Evolutionary conservation across 2,888 invertebrate genomes (phyloP).

Genomic region (Rhorus exstirpatorius): DNA sequence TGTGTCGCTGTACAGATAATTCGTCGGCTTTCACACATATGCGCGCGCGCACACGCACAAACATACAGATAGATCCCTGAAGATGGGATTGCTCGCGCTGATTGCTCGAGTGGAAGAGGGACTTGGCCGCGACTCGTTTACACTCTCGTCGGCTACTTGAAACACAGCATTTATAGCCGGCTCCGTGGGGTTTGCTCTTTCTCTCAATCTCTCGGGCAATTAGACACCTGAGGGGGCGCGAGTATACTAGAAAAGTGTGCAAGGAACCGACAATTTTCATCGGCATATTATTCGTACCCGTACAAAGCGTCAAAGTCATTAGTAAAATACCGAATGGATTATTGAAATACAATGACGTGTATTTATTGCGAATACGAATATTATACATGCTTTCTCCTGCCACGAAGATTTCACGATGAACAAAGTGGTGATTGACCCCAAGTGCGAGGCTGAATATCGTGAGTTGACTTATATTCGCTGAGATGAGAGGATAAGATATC

Average conservation of each 20-base stretch:
- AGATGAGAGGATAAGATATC: too few species aligned
- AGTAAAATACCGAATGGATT: not conserved
- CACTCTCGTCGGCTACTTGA: conserved; percentile 41
- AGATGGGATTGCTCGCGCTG: conserved; percentile 63
- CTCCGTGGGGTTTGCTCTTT: not conserved
- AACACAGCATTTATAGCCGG: conserved; percentile 15
- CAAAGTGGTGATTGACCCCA: too few species aligned
- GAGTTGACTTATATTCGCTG: too few species aligned
- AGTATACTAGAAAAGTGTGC: not conserved
- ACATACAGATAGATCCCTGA: conserved; percentile 11
- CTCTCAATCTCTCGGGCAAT: conserved; percentile 49
- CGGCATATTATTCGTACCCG: conserved; percentile 17
- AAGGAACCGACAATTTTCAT: conserved; percentile 41
- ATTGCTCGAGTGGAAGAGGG: conserved; percentile 61
- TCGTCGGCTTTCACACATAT: conserved; percentile 3
- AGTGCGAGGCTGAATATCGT: too few species aligned
- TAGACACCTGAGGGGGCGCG: conserved; percentile 60
- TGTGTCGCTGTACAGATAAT: conserved; percentile 12
- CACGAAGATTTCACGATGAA: not conserved
- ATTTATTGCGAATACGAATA: not conserved
- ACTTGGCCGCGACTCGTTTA: conserved; percentile 54
- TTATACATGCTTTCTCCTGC: not conserved
- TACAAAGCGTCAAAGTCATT: conserved; percentile 26
- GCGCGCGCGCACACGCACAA: not conserved
- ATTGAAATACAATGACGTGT: not conserved